phyloP scores from a whole-genome alignment of 2,888 invertebrate genomes.

The Alloscopus bannaensis region DNA sequence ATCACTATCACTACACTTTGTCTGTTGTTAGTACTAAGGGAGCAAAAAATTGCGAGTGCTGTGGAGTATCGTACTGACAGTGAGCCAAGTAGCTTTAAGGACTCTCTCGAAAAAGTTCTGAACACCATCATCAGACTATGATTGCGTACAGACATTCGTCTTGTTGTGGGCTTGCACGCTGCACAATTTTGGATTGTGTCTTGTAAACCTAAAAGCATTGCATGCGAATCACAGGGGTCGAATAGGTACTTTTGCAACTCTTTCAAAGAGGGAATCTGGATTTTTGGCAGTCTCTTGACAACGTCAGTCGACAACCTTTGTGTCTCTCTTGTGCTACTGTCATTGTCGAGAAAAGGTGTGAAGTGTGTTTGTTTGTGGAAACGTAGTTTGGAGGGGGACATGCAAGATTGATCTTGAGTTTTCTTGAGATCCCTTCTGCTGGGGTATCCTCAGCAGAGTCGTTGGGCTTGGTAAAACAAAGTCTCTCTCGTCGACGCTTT shows the following conservation, averaged over 20 bases:
- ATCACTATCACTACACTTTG: slow-evolving; percentile 19
- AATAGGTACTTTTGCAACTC: neutral
- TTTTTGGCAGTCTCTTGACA: too few species aligned
- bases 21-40: slow-evolving; percentile 6
- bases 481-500: neutral
- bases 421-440: slow-evolving; percentile 40
- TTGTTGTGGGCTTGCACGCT: too few species aligned
- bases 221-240: neutral
- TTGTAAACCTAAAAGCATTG: too few species aligned
- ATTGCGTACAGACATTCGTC: too few species aligned
- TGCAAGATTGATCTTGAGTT: slow-evolving; percentile 55
- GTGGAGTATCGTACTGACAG: slow-evolving; percentile 32
- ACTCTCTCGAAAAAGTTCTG: too few species aligned
- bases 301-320: neutral
- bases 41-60: too few species aligned
- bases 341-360: neutral
- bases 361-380: too few species aligned
- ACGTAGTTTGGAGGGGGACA: slow-evolving; percentile 48
- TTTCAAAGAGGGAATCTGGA: slow-evolving; percentile 9
- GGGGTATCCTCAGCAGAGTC: too few species aligned
- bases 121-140: too few species aligned
- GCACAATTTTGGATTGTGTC: too few species aligned
- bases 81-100: slow-evolving; percentile 14
- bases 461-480: too few species aligned
- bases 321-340: slow-evolving; percentile 6